phyloP scores from a whole-genome alignment of 1,140 invertebrate genomes.

The Dreissena polymorpha region DNA sequence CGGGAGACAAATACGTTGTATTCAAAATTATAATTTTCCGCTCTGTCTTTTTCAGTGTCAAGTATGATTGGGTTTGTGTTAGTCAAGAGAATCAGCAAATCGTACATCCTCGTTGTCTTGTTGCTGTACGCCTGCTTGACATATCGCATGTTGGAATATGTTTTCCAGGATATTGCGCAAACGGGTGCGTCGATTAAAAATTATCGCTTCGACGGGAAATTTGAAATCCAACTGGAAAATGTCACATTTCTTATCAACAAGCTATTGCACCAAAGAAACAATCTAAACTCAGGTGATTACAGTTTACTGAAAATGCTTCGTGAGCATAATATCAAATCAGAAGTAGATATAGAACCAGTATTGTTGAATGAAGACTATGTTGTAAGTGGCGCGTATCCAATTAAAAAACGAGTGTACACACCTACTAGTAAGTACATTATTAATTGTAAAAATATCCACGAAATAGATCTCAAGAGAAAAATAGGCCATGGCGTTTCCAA shows the following conservation, averaged over 20 bases:
- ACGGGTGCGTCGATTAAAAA: neutral
- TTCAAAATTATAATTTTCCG: no score
- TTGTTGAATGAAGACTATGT: neutral
- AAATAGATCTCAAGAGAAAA: slow-evolving; percentile 69
- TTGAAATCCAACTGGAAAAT: neutral
- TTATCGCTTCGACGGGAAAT: slow-evolving; percentile 16
- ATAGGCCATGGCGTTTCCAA: slow-evolving; percentile 76
- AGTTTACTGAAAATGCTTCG: neutral
- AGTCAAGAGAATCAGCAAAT: slow-evolving; percentile 4
- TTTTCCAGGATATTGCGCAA: neutral
- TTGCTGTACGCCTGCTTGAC: slow-evolving; percentile 38
- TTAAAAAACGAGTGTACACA: slow-evolving; percentile 21
- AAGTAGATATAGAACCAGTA: neutral
- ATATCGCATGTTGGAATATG: slow-evolving; percentile 42
- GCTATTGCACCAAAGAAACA: neutral
- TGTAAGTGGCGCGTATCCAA: no score
- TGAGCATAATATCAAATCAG: neutral
- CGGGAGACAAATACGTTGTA: no score
- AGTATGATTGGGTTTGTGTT: slow-evolving; percentile 27
- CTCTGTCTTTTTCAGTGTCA: no score
- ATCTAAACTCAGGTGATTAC: neutral
- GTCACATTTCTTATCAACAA: neutral
- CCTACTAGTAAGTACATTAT: no score
- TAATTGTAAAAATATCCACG: slow-evolving; percentile 73
- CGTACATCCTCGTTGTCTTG: slow-evolving; percentile 28